phyloP scores from a whole-genome alignment of 1,140 invertebrate genomes.

The Amphibalanus amphitrite region DNA sequence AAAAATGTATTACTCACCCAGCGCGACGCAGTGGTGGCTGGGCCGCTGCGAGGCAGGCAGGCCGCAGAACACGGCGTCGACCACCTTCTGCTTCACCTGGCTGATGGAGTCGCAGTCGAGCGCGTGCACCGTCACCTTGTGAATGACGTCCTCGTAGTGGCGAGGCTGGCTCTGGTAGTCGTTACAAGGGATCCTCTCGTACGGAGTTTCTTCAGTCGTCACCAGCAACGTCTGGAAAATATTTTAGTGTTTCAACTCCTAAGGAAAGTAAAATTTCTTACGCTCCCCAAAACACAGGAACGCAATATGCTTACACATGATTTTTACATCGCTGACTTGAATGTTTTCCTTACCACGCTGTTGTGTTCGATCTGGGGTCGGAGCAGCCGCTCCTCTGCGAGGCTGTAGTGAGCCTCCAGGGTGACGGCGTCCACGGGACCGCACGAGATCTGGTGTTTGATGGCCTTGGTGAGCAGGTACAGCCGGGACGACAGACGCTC shows the following conservation, averaged over 20 bases:
- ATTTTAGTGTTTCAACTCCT: too few species aligned
- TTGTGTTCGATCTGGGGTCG: conserved; percentile 86
- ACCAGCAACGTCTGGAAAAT: neutral
- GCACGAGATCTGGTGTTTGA: conserved; percentile 97
- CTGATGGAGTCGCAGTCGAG: neutral
- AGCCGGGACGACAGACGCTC: conserved; percentile 81
- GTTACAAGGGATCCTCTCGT: neutral
- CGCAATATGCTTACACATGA: too few species aligned
- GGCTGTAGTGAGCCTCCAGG: conserved; percentile 87
- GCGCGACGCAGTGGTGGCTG: neutral
- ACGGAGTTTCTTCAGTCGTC: neutral
- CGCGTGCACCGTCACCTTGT: neutral
- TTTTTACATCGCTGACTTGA: too few species aligned
- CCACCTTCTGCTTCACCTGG: neutral
- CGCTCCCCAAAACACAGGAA: too few species aligned
- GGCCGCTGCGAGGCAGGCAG: neutral
- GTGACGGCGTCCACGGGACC: conserved; percentile 91
- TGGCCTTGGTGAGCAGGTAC: conserved; percentile 90
- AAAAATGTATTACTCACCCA: too few species aligned
- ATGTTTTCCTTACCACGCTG: conserved; percentile 40
- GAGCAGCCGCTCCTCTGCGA: conserved; percentile 86
- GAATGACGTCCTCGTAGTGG: neutral
- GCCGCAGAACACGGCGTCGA: neutral
- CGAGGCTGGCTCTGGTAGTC: neutral
- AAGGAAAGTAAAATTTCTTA: too few species aligned